These are phyloP conservation scores for Muscicapa adusta DNA, from an alignment of 2,113 vertebrate genomes.

Conservation along the genomic window DNA sequence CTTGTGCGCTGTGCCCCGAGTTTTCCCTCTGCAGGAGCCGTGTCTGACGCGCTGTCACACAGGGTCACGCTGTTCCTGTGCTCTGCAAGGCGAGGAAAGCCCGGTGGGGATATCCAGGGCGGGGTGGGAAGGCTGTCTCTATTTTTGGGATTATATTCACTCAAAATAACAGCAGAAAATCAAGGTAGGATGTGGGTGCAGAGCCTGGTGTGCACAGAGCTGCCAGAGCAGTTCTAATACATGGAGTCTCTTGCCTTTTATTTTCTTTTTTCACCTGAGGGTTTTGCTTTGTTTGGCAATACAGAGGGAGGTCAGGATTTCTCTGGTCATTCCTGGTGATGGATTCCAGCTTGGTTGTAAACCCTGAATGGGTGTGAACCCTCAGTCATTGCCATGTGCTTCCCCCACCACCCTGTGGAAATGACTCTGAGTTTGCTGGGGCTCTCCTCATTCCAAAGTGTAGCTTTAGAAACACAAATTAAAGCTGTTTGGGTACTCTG, in stretches of 20 bases:
- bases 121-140: neutral
- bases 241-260: neutral
- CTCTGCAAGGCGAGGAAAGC: neutral
- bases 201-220: fast-evolving
- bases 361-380: neutral
- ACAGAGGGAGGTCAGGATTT: neutral
- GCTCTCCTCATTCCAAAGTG: neutral
- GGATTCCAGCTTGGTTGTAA: neutral
- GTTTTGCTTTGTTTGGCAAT: neutral
- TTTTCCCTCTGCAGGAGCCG: fast-evolving
- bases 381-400: neutral
- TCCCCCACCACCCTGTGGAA: neutral
- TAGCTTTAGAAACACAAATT: neutral
- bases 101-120: neutral
- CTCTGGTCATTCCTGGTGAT: neutral
- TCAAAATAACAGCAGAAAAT: neutral
- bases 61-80: neutral
- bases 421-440: neutral
- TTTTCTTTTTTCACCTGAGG: no score
- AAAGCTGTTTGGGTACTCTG: neutral
- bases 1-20: neutral
- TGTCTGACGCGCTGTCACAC: fast-evolving
- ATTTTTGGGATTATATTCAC: neutral
- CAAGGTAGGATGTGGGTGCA: neutral
- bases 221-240: neutral